Evolutionary conservation across 1,140 invertebrate genomes (phyloP).

Genomic region (Saccostrea cuccullata): DNA sequence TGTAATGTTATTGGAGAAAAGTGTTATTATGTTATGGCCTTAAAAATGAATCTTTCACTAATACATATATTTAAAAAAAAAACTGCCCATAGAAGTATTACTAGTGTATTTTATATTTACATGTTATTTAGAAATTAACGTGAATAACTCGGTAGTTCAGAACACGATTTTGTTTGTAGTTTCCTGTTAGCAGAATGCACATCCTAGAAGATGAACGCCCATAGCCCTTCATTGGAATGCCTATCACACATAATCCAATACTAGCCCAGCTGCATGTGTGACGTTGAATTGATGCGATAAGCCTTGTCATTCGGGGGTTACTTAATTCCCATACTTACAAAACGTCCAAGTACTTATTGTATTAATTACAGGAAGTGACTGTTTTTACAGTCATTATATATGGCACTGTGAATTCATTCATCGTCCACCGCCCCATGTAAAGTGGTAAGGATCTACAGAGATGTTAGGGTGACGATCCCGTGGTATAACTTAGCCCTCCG

Average conservation of each 20-base stretch:
- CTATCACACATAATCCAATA: background rate
- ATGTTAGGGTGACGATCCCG: background rate
- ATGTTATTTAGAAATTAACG: no score
- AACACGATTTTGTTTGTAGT: no score
- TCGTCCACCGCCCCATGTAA: background rate
- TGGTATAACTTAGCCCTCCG: background rate
- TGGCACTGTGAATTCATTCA: conserved; percentile 3
- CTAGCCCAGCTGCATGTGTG: background rate
- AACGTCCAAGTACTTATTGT: background rate
- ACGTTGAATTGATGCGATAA: conserved; percentile 2
- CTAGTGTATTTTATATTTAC: no score
- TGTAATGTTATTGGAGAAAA: no score
- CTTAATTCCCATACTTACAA: background rate
- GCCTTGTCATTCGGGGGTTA: background rate
- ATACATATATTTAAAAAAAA: no score
- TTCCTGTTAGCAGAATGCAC: no score
- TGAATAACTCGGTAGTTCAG: no score
- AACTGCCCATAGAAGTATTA: no score
- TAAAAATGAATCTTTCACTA: no score
- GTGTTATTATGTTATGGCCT: no score
- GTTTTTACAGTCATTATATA: conserved; percentile 14
- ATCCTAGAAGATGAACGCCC: background rate
- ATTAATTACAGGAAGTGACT: conserved; percentile 15
- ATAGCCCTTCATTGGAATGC: background rate
- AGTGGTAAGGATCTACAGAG: background rate